phyloP scores from a whole-genome alignment of 2,797 vertebrate species.

The Scolopax rusticola region DNA sequence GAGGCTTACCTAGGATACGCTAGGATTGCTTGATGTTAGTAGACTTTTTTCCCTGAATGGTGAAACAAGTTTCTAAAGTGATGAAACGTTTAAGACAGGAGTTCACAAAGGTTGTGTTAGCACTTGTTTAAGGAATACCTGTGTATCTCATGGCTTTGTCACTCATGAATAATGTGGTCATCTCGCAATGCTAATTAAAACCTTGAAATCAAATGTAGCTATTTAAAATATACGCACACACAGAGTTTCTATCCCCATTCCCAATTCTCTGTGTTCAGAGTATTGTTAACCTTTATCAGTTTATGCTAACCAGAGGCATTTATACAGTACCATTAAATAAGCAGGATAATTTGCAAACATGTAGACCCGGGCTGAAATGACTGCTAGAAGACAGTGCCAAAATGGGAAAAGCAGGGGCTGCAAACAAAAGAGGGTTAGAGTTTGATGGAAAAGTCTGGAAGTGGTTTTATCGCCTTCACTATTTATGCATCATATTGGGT shows the following conservation, averaged over 20 bases:
- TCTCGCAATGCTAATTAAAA: neutral
- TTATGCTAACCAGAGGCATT: neutral
- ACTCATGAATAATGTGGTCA: neutral
- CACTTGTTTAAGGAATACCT: neutral
- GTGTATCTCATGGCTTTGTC: neutral
- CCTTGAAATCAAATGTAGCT: neutral
- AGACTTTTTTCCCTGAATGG: neutral
- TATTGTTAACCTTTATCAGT: neutral
- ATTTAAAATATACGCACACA: neutral
- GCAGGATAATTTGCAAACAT: neutral
- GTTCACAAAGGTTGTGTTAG: neutral
- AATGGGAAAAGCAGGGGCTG: neutral
- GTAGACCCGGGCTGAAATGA: neutral
- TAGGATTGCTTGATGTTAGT: neutral
- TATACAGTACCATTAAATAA: neutral
- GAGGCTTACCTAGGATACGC: neutral
- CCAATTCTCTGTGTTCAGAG: neutral
- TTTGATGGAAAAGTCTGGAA: neutral
- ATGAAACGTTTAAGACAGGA: neutral
- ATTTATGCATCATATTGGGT: neutral
- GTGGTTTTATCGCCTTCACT: neutral
- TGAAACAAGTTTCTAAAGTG: neutral
- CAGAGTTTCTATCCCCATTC: neutral
- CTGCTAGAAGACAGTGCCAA: neutral
- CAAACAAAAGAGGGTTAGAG: neutral